Conservation (phyloP, 1,140 invertebrate genomes). For the Maconellicoccus hirsutus region DNA sequence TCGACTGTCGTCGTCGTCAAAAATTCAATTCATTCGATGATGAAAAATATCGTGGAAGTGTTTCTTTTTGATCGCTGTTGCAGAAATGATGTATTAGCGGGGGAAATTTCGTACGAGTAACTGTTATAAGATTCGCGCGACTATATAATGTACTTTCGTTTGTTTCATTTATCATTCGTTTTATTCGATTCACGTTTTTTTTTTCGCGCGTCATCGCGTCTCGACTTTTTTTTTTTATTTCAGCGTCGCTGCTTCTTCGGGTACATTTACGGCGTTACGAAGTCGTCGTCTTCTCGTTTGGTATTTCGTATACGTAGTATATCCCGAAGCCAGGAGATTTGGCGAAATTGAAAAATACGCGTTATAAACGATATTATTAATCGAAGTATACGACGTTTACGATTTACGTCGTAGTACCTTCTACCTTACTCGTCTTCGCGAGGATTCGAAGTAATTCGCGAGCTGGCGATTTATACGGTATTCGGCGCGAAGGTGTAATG, state of each 20-base stretch:
- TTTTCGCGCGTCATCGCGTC: neutral
- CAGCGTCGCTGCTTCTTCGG: no score
- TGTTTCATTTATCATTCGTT: conserved; percentile 1
- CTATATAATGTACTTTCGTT: neutral
- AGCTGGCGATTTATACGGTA: no score
- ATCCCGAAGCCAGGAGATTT: no score
- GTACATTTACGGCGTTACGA: neutral
- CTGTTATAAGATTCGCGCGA: neutral
- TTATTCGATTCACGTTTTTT: neutral
- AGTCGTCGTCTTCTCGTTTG: neutral
- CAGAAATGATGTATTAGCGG: neutral
- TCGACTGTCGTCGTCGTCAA: neutral
- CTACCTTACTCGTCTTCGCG: no score
- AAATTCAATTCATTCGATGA: neutral
- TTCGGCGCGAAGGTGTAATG: no score
- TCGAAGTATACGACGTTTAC: no score
- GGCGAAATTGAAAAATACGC: no score
- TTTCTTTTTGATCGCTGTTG: neutral
- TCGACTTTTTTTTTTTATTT: no score
- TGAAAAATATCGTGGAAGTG: neutral
- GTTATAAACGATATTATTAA: no score
- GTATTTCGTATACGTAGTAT: no score
- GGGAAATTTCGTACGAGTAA: neutral
- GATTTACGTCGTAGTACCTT: no score
- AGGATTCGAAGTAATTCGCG: no score